Conservation (phyloP, 2,113 vertebrate genomes). For the Pterocles gutturalis region DNA sequence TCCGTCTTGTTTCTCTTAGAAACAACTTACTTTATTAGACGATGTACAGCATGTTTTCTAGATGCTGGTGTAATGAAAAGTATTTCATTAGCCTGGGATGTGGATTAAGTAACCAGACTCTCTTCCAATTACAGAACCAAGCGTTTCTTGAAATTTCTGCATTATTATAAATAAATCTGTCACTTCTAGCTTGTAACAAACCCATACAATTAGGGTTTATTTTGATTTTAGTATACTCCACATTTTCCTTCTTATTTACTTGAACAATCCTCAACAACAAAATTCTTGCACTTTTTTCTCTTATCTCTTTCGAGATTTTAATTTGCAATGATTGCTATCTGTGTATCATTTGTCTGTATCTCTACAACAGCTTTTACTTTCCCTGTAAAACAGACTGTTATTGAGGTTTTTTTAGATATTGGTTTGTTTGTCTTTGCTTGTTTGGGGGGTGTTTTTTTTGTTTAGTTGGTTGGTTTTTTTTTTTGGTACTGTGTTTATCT, state of each 20-base stretch:
- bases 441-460: too few species aligned
- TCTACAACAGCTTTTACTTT: not conserved
- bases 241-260: not conserved
- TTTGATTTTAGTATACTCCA: not conserved
- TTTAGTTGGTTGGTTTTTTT: not conserved
- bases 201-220: not conserved
- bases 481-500: not conserved
- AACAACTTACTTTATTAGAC: not conserved
- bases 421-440: not conserved
- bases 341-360: not conserved
- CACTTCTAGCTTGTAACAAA: not conserved
- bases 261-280: not conserved
- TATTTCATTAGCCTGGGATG: slow-evolving; percentile 46
- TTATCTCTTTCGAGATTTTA: not conserved
- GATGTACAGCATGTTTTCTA: slow-evolving; percentile 15
- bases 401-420: not conserved
- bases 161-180: slow-evolving; percentile 54
- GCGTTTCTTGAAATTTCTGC: slow-evolving; percentile 10
- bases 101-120: slow-evolving; percentile 17
- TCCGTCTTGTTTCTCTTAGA: not conserved
- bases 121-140: slow-evolving; percentile 39
- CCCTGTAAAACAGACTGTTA: not conserved
- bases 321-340: not conserved
- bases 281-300: not conserved
- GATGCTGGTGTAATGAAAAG: slow-evolving; percentile 32